Conservation (phyloP, 2,797 vertebrate species). For the Clarias fuscus region DNA sequence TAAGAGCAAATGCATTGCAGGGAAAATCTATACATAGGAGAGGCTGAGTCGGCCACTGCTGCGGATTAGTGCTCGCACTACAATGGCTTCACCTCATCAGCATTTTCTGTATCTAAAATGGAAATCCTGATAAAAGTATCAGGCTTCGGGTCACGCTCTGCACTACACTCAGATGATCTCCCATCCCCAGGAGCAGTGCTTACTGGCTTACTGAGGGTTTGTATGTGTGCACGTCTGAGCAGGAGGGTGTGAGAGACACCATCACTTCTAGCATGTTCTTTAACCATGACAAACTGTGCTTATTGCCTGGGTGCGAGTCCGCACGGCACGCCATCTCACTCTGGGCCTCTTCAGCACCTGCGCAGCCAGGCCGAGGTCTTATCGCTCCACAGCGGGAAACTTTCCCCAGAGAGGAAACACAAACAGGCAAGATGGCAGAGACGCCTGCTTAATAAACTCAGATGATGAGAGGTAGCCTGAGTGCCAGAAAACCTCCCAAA, state of each 20-base stretch:
- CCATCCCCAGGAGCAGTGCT: conserved; percentile 19
- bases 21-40: conserved; percentile 55
- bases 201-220: conserved; percentile 22
- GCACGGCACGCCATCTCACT: conserved; percentile 46
- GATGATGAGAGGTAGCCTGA: conserved; percentile 31
- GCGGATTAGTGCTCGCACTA: conserved; percentile 66
- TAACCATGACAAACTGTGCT: conserved; percentile 40
- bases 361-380: conserved; percentile 19
- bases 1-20: conserved; percentile 54
- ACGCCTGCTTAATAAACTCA: conserved; percentile 36
- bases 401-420: conserved; percentile 40
- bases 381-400: conserved; percentile 40
- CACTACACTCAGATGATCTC: conserved; percentile 42
- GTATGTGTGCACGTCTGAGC: neutral
- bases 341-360: conserved; percentile 54
- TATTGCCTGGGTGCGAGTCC: conserved; percentile 47
- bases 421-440: conserved; percentile 38
- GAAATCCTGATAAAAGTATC: conserved; percentile 72
- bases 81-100: conserved; percentile 70
- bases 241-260: conserved; percentile 23
- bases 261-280: conserved; percentile 42
- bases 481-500: conserved; percentile 30
- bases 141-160: conserved; percentile 64
- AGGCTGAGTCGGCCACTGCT: conserved; percentile 59
- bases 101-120: conserved; percentile 75